These are phyloP conservation scores for Xyrauchen texanus DNA, from an alignment of 2,113 vertebrate genomes.

Conservation along the genomic window DNA sequence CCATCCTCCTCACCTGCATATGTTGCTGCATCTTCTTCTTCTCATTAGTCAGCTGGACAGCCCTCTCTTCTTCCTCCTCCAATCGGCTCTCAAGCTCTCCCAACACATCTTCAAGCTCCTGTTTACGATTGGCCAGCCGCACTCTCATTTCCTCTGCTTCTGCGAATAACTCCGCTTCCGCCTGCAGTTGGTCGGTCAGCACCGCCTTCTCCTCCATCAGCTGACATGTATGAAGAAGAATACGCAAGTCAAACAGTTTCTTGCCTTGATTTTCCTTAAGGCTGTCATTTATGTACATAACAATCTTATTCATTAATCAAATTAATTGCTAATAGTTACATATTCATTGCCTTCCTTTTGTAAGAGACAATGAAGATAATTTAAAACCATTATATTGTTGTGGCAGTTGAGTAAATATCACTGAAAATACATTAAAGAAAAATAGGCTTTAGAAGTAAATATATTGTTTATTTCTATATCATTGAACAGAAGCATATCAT, in stretches of 20 bases:
- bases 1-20: constrained; percentile 70
- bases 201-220: constrained; percentile 81
- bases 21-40: constrained; percentile 83
- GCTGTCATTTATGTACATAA: too few relatives aligned
- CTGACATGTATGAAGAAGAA: constrained; percentile 56
- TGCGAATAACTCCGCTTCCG: constrained; percentile 83
- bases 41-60: constrained; percentile 75
- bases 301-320: too few relatives aligned
- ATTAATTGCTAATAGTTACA: too few relatives aligned
- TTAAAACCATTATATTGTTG: too few relatives aligned
- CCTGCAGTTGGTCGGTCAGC: constrained; percentile 84
- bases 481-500: too few relatives aligned
- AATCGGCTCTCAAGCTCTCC: constrained; percentile 80
- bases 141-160: constrained; percentile 85
- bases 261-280: background rate
- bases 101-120: constrained; percentile 83
- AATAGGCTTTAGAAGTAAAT: too few relatives aligned
- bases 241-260: background rate
- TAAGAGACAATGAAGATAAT: too few relatives aligned
- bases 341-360: too few relatives aligned
- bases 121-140: constrained; percentile 77
- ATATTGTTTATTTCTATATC: too few relatives aligned
- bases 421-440: too few relatives aligned
- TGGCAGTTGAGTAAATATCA: too few relatives aligned
- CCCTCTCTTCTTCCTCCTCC: constrained; percentile 83